Conservation (phyloP, 2,888 invertebrate species). For the Ariolimax columbianus region DNA sequence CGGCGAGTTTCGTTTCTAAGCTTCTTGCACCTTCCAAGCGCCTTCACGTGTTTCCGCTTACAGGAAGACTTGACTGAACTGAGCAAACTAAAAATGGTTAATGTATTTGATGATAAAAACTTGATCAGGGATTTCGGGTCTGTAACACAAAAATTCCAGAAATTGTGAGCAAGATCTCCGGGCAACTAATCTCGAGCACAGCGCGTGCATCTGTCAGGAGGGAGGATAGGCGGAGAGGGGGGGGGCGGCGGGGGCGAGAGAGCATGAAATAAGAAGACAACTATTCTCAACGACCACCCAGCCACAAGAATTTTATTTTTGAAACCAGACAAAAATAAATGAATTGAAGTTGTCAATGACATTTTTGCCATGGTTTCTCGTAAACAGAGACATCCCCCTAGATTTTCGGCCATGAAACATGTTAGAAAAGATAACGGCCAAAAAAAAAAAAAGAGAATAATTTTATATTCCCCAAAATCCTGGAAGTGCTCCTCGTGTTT, state of each 20-base stretch:
- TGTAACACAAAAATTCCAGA: slow-evolving; percentile 14
- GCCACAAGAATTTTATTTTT: slow-evolving; percentile 6
- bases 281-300: neutral
- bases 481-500: slow-evolving; percentile 1
- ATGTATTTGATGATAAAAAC: neutral
- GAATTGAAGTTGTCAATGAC: neutral
- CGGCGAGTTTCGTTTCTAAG: neutral
- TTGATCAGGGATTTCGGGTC: neutral
- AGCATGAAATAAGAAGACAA: neutral
- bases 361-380: neutral
- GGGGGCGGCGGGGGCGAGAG: too few species aligned
- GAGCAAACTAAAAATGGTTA: neutral
- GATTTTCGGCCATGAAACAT: neutral
- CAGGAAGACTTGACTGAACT: neutral
- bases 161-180: neutral
- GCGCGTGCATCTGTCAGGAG: slow-evolving; percentile 26
- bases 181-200: neutral
- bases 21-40: neutral
- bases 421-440: neutral
- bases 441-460: slow-evolving; percentile 7
- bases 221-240: too few species aligned
- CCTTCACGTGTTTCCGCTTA: neutral
- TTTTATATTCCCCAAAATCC: neutral
- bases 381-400: neutral
- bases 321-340: neutral